Percentiles rank a stretch among this genome's conserved stretches.
Evolutionary conservation across 2,113 vertebrate genomes (phyloP).

Genomic region (Octodon degus): DNA sequence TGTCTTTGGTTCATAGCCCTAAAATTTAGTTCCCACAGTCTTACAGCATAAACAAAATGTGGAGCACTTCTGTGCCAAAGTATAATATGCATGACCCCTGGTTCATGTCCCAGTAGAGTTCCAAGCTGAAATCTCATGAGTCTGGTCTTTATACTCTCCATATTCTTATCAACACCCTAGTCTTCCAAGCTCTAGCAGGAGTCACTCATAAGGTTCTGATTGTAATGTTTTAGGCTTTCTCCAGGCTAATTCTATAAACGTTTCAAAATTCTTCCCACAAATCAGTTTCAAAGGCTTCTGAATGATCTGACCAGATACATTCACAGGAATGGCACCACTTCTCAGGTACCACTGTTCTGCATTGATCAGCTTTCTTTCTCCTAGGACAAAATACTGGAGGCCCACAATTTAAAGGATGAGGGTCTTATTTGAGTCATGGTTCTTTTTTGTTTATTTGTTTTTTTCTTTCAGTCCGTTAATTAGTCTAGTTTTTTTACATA

Average conservation of each 20-base stretch:
- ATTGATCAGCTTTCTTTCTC: neutral
- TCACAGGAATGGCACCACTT: neutral
- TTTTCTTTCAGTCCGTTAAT: no score
- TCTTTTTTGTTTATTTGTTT: neutral
- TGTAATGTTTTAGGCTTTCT: neutral
- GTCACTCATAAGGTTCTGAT: neutral
- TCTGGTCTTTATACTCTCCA: neutral
- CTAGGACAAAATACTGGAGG: neutral
- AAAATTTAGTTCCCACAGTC: neutral
- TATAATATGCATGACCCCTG: neutral
- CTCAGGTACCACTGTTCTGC: neutral
- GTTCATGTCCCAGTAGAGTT: neutral
- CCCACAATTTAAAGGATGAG: neutral
- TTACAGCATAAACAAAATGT: neutral
- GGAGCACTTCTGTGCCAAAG: neutral
- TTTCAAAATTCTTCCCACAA: neutral
- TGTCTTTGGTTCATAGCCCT: neutral
- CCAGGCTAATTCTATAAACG: neutral
- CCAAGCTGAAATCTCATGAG: neutral
- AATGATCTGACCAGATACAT: neutral
- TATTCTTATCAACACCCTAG: neutral
- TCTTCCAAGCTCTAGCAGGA: neutral
- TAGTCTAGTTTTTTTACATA: no score
- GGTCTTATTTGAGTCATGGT: neutral
- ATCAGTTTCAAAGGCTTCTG: neutral